Evolutionary conservation across 2,797 vertebrate genomes (phyloP).

Genomic region (Poeciliopsis turneri): DNA sequence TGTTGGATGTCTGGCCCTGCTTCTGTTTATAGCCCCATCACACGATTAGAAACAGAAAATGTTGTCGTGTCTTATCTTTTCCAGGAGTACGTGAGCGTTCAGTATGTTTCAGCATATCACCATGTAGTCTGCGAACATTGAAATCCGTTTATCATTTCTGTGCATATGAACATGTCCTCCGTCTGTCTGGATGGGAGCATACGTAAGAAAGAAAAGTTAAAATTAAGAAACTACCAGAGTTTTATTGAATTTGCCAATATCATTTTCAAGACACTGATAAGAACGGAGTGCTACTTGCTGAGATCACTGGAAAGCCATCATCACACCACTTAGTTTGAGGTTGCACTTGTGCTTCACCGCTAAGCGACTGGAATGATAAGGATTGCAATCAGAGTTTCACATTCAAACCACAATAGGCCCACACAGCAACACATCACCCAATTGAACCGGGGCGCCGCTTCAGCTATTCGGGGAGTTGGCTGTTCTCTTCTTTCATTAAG

Average conservation of each 20-base stretch:
- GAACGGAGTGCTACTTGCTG: conserved; percentile 13
- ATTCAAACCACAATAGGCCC: conserved; percentile 28
- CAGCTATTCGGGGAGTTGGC: conserved; percentile 48
- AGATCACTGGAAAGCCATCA: conserved; percentile 23
- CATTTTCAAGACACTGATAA: background rate
- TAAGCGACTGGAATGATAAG: conserved; percentile 39
- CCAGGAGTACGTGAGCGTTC: background rate
- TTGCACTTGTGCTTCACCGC: conserved; percentile 7
- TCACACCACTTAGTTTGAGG: conserved; percentile 32
- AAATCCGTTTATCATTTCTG: background rate
- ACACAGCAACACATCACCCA: conserved; percentile 33
- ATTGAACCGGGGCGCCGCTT: conserved; percentile 14
- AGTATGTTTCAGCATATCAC: background rate
- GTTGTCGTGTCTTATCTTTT: background rate
- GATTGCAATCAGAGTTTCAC: conserved; percentile 37
- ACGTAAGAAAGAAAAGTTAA: background rate
- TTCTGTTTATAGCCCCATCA: background rate
- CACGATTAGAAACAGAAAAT: background rate
- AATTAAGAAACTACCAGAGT: background rate
- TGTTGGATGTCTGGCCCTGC: background rate
- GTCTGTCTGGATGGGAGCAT: background rate
- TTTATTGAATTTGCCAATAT: background rate
- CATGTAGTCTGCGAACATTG: background rate
- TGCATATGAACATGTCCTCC: background rate
- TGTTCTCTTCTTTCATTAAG: conserved; percentile 51